phyloP scores from a whole-genome alignment of 2,113 vertebrate species.

The Tapirus terrestris region DNA sequence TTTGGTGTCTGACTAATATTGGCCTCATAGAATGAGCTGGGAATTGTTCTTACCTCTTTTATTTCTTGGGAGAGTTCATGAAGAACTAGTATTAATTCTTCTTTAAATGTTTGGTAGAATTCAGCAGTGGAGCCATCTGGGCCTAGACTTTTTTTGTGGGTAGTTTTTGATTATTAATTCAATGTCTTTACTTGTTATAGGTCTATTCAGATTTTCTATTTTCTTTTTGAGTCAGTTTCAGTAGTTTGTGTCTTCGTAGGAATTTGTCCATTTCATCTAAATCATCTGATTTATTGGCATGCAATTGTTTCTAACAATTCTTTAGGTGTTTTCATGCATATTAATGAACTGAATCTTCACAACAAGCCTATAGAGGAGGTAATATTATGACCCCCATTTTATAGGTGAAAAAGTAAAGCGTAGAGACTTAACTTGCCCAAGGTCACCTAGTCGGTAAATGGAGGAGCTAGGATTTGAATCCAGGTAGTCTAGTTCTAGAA shows the following conservation, averaged over 20 bases:
- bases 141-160: not conserved
- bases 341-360: conserved; percentile 1
- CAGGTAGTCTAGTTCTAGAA: not conserved
- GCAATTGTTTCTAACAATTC: not conserved
- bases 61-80: not conserved
- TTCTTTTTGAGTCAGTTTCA: conserved; percentile 44
- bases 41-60: not conserved
- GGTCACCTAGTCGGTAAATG: not conserved
- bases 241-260: conserved; percentile 8
- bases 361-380: not conserved
- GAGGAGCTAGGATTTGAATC: conserved; percentile 26
- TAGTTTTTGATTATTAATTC: conserved; percentile 4
- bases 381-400: not conserved
- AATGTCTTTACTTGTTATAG: not conserved
- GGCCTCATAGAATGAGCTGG: not conserved
- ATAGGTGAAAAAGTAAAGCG: not conserved
- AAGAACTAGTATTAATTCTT: not conserved
- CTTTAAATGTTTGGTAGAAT: conserved; percentile 45
- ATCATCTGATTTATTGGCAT: not conserved
- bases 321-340: conserved; percentile 4
- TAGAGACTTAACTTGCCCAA: not conserved
- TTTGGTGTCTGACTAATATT: not conserved
- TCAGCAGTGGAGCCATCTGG: not conserved
- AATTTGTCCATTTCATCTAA: conserved; percentile 33
- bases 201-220: not conserved